A percentile compares a stretch with the other conserved stretches of the same genome.
These are phyloP conservation scores for Pyrgus malvae DNA, from an alignment of 2,888 invertebrate genomes.

Conservation along the genomic window DNA sequence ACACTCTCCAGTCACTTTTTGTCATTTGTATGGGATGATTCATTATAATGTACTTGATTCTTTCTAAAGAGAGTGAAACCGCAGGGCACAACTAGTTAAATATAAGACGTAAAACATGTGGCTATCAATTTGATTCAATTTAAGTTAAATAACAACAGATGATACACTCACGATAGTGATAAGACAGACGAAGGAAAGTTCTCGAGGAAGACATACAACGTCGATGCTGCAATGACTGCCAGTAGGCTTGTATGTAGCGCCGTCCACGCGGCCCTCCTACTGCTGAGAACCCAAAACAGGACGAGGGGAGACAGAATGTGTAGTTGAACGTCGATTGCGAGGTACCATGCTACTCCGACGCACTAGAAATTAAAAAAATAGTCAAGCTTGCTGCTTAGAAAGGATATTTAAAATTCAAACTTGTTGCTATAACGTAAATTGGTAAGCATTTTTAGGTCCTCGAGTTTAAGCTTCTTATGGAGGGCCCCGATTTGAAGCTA, in stretches of 20 bases:
- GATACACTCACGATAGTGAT: conserved; percentile 13
- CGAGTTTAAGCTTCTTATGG: no score
- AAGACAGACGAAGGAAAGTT: conserved; percentile 15
- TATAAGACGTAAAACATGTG: neutral
- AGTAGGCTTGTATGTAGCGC: conserved; percentile 43
- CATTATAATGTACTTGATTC: neutral
- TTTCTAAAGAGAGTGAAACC: no score
- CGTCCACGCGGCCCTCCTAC: conserved; percentile 47
- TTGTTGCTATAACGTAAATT: no score
- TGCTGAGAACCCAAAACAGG: conserved; percentile 53
- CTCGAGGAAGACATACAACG: conserved; percentile 47
- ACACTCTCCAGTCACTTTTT: no score
- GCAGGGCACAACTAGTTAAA: neutral
- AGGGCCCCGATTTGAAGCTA: no score
- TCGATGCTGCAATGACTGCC: conserved; percentile 41
- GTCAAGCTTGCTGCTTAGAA: neutral
- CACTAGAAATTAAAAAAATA: conserved; percentile 46
- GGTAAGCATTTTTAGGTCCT: no score
- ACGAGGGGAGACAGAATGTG: conserved; percentile 59
- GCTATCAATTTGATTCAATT: no score
- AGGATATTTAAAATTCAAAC: neutral
- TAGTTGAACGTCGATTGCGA: conserved; percentile 63
- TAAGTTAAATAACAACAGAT: no score
- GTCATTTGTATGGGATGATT: no score
- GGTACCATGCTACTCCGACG: conserved; percentile 58